These are phyloP conservation scores for Eptesicus fuscus DNA, from an alignment of 2,113 vertebrate genomes.

Conservation along the genomic window DNA sequence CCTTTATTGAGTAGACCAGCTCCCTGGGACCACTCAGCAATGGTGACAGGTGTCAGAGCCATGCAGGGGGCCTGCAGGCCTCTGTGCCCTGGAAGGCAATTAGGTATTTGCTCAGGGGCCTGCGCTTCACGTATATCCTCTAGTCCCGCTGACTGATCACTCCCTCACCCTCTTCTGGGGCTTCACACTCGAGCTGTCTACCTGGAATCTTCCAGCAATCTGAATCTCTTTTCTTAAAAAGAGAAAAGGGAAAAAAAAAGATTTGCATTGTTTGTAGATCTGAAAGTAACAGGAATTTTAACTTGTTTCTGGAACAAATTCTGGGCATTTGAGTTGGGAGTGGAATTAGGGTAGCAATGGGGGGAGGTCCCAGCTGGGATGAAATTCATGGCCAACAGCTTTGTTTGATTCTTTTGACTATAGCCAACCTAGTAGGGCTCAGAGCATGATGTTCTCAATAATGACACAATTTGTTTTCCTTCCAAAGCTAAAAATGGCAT, in stretches of 20 bases:
- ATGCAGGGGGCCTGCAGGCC: neutral
- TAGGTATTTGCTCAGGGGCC: neutral
- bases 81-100: constrained; percentile 5
- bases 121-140: neutral
- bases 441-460: constrained; percentile 53
- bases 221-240: neutral
- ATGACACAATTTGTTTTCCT: constrained; percentile 49
- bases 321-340: neutral
- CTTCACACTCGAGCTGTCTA: neutral
- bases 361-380: constrained; percentile 4
- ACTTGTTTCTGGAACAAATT: constrained; percentile 8
- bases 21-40: neutral
- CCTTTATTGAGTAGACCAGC: neutral
- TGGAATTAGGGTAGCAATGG: neutral
- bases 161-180: neutral
- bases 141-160: neutral
- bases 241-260: neutral
- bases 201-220: neutral
- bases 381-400: constrained; percentile 41
- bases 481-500: constrained; percentile 35
- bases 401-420: constrained; percentile 42
- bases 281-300: constrained; percentile 32
- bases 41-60: constrained; percentile 37
- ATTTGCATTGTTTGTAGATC: neutral
- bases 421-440: constrained; percentile 42